These are phyloP conservation scores for Triplophysa rosa DNA, from an alignment of 2,113 vertebrate genomes.

Conservation along the genomic window DNA sequence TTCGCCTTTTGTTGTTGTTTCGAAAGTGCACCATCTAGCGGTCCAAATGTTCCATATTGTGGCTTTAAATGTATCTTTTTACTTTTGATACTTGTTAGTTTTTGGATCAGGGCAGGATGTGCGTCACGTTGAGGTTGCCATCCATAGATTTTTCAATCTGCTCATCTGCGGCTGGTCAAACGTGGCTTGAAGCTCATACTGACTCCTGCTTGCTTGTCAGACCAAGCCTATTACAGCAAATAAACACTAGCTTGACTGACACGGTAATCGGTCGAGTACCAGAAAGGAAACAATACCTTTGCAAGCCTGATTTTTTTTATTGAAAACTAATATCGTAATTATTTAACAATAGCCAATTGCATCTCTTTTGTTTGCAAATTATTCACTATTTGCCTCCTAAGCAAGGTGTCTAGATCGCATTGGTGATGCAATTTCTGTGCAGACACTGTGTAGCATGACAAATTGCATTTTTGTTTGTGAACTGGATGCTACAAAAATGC, in stretches of 20 bases:
- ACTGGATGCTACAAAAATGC: no score
- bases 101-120: background rate
- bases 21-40: no score
- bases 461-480: no score
- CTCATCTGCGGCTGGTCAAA: slow-evolving; percentile 34
- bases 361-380: no score
- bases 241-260: slow-evolving; percentile 26
- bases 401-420: no score
- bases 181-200: background rate
- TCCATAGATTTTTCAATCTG: slow-evolving; percentile 23
- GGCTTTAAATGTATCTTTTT: background rate
- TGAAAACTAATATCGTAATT: background rate
- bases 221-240: slow-evolving; percentile 21
- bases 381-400: no score
- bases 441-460: no score
- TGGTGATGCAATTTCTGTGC: no score
- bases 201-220: slow-evolving; percentile 25
- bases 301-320: slow-evolving; percentile 2
- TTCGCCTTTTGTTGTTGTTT: no score
- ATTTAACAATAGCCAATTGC: background rate
- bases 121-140: background rate
- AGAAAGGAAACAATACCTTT: slow-evolving; percentile 14
- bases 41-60: no score
- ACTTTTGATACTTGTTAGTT: background rate
- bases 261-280: background rate